phyloP scores from a whole-genome alignment of 2,113 vertebrate species.

The Mola mola region DNA sequence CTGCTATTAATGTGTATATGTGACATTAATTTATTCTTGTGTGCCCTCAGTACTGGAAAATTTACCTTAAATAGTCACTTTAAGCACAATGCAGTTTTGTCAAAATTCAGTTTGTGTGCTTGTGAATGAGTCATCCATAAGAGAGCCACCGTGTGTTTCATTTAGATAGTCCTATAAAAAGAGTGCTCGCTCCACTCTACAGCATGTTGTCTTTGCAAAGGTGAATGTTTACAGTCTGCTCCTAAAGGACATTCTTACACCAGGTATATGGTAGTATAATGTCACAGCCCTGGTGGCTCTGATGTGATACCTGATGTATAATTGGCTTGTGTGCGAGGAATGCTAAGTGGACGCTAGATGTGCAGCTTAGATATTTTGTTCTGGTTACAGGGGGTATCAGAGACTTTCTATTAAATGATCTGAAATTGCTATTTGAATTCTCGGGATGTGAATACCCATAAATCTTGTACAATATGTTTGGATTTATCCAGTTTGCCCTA shows the following conservation, averaged over 20 bases:
- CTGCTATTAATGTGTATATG: neutral
- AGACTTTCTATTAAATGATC: too few relatives aligned
- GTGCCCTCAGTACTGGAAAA: neutral
- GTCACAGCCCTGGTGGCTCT: neutral
- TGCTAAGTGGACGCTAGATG: conserved; percentile 18
- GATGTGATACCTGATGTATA: conserved; percentile 8
- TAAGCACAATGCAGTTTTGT: too few relatives aligned
- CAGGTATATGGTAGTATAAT: conserved; percentile 36
- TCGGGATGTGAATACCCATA: too few relatives aligned
- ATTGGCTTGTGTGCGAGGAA: conserved; percentile 9
- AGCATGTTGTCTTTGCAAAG: conserved; percentile 13
- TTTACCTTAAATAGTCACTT: too few relatives aligned
- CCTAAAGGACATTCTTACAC: neutral
- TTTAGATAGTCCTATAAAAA: neutral
- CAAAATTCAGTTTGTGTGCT: neutral
- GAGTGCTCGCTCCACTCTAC: neutral
- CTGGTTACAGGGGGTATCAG: too few relatives aligned
- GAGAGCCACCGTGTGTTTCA: neutral
- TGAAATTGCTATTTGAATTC: too few relatives aligned
- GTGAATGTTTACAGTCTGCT: conserved; percentile 15
- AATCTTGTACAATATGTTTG: too few relatives aligned
- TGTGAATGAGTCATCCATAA: neutral
- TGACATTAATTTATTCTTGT: neutral
- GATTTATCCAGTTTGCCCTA: too few relatives aligned
- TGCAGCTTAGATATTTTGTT: neutral